Base-by-base conservation (phyloP, 2,797 vertebrate species). In the Pseudopleuronectes americanus region DNA sequence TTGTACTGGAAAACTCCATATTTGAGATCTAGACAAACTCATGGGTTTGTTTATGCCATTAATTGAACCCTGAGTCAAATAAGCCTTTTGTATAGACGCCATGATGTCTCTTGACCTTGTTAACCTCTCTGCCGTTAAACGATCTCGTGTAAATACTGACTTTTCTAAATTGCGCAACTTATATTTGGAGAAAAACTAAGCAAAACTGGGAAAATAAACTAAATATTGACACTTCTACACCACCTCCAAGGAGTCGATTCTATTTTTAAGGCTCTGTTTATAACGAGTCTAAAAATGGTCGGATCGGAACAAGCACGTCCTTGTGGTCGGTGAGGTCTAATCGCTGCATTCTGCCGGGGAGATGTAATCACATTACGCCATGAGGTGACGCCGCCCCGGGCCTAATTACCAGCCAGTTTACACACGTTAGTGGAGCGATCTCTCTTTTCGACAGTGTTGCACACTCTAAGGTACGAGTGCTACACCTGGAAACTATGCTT, bases 361-460 rank as follows among this genome's bases (percentile, higher is more conserved):
- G 88, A 88, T 90, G 92, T 94, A 90, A 94, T 94, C 83, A 68
- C 87, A 94, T 93, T 88, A 93, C 87, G 47, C 76, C 87, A 92
- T 84, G 63, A 78, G 6, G 41, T 88, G 88, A 90, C 70, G 66
- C 83, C 78, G 80, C 83, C 53, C 80, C 60, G 79, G 70, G 74
- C 64, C 82, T 78, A 79, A 89, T 87, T 84, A 87, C 72, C 70
- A 64, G 72, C 85, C 71, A 60, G 70, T 53, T 57, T 67, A 72
- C 77, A 82, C 58, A 80, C 76, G 74, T n/a, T 8, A 71, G 61
- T 3, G 23, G 53, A 81, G 74, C 48, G 43, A 74, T 59, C 57
- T 76, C 57, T 76, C 74, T 66, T 74, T 75, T 69, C 72, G 71
- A 83, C 63, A 62, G 43, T 51, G 56, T 73, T 59, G 58, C 58